These are phyloP conservation scores for Rhodeus uyekii DNA, from an alignment of 2,797 vertebrate genomes.

Conservation along the genomic window DNA sequence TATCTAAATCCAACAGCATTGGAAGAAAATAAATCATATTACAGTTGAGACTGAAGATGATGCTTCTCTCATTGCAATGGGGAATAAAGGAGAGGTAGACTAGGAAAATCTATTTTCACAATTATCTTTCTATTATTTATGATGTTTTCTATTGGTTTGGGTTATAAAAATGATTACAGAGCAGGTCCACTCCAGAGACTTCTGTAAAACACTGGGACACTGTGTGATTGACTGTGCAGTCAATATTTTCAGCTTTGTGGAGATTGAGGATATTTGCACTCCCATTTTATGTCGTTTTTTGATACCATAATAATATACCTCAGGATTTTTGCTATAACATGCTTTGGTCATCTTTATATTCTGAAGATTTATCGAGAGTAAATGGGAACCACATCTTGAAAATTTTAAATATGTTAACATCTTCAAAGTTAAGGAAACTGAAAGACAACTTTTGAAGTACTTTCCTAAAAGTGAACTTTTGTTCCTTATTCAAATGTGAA, in stretches of 20 bases:
- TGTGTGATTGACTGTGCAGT: not conserved
- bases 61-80: slow-evolving; percentile 12
- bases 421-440: slow-evolving; percentile 20
- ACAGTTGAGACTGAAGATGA: slow-evolving; percentile 24
- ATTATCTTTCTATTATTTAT: slow-evolving; percentile 41
- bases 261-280: not conserved
- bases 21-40: slow-evolving; percentile 44
- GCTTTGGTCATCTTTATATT: not conserved
- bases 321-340: not conserved
- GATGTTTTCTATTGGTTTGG: slow-evolving; percentile 18
- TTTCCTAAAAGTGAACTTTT: slow-evolving; percentile 42
- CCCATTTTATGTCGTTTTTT: not conserved
- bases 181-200: not conserved
- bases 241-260: not conserved
- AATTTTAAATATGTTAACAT: not conserved
- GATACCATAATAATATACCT: not conserved
- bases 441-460: slow-evolving; percentile 46
- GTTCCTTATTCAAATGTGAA: slow-evolving; percentile 26
- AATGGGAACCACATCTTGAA: not conserved
- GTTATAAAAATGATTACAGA: slow-evolving; percentile 36
- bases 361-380: too few relatives aligned
- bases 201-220: not conserved
- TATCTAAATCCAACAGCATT: slow-evolving; percentile 26
- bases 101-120: slow-evolving; percentile 25
- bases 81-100: not conserved